Evolutionary conservation across 2,113 vertebrate genomes (phyloP), one percentile per base, ranked within the genome.

Genomic region (Oostethus manadensis): DNA sequence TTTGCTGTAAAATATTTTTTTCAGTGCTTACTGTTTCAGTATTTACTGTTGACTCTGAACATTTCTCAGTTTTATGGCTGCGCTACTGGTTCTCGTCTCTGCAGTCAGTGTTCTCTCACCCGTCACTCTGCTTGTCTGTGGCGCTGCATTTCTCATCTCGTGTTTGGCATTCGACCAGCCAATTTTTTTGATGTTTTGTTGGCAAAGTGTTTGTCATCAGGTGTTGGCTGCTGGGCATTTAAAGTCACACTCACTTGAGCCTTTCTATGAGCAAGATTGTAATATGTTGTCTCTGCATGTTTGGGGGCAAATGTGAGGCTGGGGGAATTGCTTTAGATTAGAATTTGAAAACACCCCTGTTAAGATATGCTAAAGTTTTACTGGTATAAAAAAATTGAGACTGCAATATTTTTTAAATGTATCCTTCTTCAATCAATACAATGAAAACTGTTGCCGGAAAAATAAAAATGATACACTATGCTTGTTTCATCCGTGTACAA

Each of bases 51-150:
- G 84, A 86, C 83, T 88, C 86, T 78, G 76, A 75, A 61, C 73
- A 73, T 63, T 75, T 48, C 57, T 70, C 63, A 79, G 79, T 82
- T 62, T 62, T 77, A 70, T 65, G 15, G 78, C 78, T 73, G 80
- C 67, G 59, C 83, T 70, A 43, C 71, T 78, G 73, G 67, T 76
- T 62, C 62, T 78, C 38, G 73, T 80, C 75, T 76, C 67, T 76
- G 72, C 78, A 80, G 78, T 77, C 79, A 80, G 81, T 66, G 74
- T 71, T 81, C 77, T 71, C 71, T 84, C 82, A 75, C 82, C 81
- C 66, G 82, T 85, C 81, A 81, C 87, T 85, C 84, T 80, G 85
- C 87, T 87, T 88, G 85, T 87, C 74, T 85, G 85, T 87, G 85
- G 81, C 71, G 75, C 78, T 83, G 73, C 87, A 87, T 88, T 76